These are phyloP conservation scores for Centrocercus urophasianus DNA, from an alignment of 2,113 vertebrate genomes.

Conservation along the genomic window DNA sequence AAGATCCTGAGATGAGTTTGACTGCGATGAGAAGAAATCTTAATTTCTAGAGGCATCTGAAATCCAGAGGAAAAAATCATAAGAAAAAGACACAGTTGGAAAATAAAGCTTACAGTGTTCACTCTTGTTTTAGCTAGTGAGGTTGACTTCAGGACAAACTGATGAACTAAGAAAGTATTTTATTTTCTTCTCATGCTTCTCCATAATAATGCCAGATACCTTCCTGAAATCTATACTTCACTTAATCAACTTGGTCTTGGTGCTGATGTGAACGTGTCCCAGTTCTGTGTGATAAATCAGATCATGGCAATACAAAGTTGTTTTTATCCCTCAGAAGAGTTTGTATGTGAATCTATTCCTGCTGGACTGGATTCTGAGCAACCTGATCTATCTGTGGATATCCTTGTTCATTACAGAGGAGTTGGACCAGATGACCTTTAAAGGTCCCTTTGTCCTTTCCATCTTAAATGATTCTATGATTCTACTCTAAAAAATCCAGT, in stretches of 20 bases:
- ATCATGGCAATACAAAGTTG: not conserved
- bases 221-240: not conserved
- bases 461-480: too few species aligned
- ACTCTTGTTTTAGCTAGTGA: not conserved
- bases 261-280: not conserved
- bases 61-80: not conserved
- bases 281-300: not conserved
- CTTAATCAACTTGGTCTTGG: not conserved
- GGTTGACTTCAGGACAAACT: not conserved
- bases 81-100: not conserved
- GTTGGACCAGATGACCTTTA: too few species aligned
- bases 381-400: too few species aligned
- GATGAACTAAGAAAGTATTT: not conserved
- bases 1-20: not conserved
- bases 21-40: not conserved
- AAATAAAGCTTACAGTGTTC: not conserved
- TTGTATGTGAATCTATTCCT: not conserved
- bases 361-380: too few species aligned
- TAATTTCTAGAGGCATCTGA: not conserved
- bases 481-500: accelerated
- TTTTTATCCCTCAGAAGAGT: not conserved
- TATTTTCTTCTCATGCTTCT: not conserved
- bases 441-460: too few species aligned
- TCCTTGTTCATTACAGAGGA: too few species aligned
- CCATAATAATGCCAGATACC: not conserved